Base-by-base conservation (phyloP, 2,888 invertebrate species). In the Euzetes globulus region DNA sequence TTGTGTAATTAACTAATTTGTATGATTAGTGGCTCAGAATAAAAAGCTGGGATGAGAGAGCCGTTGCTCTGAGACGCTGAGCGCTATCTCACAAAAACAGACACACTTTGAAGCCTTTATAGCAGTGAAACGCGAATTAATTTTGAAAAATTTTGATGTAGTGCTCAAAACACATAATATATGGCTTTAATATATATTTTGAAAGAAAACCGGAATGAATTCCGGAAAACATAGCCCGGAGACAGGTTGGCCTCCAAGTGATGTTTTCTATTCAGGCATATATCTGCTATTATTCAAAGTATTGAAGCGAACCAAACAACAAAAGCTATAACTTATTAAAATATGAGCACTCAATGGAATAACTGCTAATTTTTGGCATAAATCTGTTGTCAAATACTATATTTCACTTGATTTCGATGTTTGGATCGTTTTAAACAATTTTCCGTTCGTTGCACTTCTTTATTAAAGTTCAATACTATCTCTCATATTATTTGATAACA, bases 241-340 rank as follows among this genome's bases (percentile, higher is more conserved):
- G 58, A 15, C 13, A 58, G 19, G 58, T 58, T 27, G 25, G 58
- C 27, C 58, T 58, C 13, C 58, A 15, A 29, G 1, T 9, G 19
- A 41, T 65, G 37, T 9, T n/a, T 58, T 58, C 55, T 6, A 65
- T 65, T 65, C 33, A 65, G 19, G 65, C n/a, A 65, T 33, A 37
- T 4, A 33, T 65, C 29, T n/a, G 19, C 19, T n/a, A 65, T 65
- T 65, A 65, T 65, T 25, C 19, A 33, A 65, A 37, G 29, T 33
- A 65, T 4, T 65, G 15, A 33, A 65, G 33, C 33, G 58, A 27
- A 25, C 27, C 19, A 58, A 58, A 58, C 27, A 58, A 19, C n/a
- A 52, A 52, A 52, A 60, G 60, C 60, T 27, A 27, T 60, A 19
- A 58, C 22, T 58, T 22, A 58, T 58, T 58, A 58, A 22, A 58